These are phyloP conservation scores for Colletes gigas DNA, from an alignment of 1,140 invertebrate genomes.

Conservation along the genomic window DNA sequence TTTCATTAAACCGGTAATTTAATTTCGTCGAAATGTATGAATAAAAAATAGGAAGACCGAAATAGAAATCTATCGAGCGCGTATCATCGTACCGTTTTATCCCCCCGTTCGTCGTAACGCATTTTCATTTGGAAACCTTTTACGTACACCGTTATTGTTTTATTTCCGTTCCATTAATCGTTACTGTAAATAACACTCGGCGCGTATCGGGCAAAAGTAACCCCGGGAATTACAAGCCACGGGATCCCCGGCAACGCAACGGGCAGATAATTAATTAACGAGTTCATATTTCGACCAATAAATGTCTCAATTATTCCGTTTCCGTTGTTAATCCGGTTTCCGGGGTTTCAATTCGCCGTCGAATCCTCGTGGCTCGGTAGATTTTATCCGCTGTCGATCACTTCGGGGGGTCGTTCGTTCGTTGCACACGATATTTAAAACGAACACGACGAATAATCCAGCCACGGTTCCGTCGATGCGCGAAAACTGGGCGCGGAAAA, in stretches of 20 bases:
- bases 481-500: too few relatives aligned
- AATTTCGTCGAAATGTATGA: too few relatives aligned
- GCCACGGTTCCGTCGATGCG: too few relatives aligned
- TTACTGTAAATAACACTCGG: neutral
- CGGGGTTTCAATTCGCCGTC: too few relatives aligned
- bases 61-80: neutral
- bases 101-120: too few relatives aligned
- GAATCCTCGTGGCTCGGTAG: neutral
- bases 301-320: conserved; percentile 21
- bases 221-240: neutral
- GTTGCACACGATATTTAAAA: neutral
- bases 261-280: conserved; percentile 27
- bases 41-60: neutral
- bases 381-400: neutral
- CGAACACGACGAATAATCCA: too few relatives aligned
- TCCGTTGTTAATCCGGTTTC: neutral
- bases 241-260: neutral
- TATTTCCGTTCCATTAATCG: neutral
- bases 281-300: neutral
- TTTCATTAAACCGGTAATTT: too few relatives aligned
- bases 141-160: neutral
- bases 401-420: neutral
- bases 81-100: neutral
- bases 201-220: neutral
- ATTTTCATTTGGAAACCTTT: neutral